Evolutionary conservation across 2,888 invertebrate species (phyloP).

Genomic region (Caenorhabditis sp.): DNA sequence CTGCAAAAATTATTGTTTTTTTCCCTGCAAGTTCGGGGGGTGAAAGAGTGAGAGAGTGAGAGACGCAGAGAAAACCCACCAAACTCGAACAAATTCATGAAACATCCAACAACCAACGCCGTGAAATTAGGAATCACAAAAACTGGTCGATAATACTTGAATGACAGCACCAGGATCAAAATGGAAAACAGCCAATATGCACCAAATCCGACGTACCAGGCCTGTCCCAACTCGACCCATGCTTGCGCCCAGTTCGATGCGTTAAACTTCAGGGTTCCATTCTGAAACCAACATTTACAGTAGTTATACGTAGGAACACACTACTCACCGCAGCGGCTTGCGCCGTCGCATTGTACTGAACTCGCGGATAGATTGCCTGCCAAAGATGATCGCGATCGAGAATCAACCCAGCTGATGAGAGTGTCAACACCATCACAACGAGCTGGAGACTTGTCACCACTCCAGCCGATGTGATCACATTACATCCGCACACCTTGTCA

Average conservation of each 20-base stretch:
- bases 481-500: conserved; percentile 60
- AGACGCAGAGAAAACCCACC: conserved; percentile 39
- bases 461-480: conserved; percentile 61
- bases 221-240: conserved; percentile 59
- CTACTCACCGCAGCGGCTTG: conserved; percentile 26
- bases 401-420: conserved; percentile 51
- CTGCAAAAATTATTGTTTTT: conserved; percentile 13
- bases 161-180: conserved; percentile 56
- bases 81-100: conserved; percentile 60
- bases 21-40: no score
- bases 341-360: conserved; percentile 48
- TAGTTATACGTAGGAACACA: no score
- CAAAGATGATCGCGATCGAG: conserved; percentile 56
- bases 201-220: conserved; percentile 59
- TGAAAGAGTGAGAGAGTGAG: no score
- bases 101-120: conserved; percentile 53
- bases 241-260: conserved; percentile 57
- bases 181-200: conserved; percentile 61
- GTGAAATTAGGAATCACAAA: conserved; percentile 63
- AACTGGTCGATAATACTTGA: conserved; percentile 63
- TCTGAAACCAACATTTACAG: conserved; percentile 25
- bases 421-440: conserved; percentile 49
- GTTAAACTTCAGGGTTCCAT: conserved; percentile 40
- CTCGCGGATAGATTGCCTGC: conserved; percentile 41
- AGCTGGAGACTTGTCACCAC: conserved; percentile 54